Evolutionary conservation across 2,797 vertebrate species (phyloP), one percentile per base, ranked within the genome.

Genomic region (Heterohyrax brucei): DNA sequence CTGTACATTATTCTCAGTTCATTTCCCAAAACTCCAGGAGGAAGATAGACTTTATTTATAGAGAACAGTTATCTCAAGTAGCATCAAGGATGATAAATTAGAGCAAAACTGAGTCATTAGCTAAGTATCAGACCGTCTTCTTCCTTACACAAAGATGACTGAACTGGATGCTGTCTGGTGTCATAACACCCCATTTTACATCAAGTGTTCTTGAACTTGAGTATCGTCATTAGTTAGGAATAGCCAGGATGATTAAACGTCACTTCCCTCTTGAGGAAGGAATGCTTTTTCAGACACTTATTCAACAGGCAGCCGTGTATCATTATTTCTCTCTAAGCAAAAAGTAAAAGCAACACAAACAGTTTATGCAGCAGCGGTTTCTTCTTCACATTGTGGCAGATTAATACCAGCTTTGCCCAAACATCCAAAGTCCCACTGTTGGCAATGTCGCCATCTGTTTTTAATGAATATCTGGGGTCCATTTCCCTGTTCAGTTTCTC

Each of bases 391-490:
- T 97, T 98, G 96, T 96, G 96, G 92, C 96, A 97, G 92, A 96
- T 98, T 98, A 98, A 98, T 96, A 98, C 95, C 98, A 98, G 98
- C 98, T 98, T 97, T 98, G 97, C 90, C 95, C 97, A 98, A 98
- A 98, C 94, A 98, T 98, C 96, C 96, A 95, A 98, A 98, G 98
- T 98, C 98, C 98, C 96, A 98, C 98, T 99, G 98, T 98, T 99
- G 99, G 98, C 98, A 98, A 99, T 98, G 98, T 98, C 98, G 98
- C 99, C 99, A 99, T 99, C 99, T 99, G 99, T 99, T 99, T 99
- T 99, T 99, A 99, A 99, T 99, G 99, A 99, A 98, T 98, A 98
- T 98, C 98, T 98, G 96, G 98, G 98, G 99, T 99, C 99, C 98
- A 98, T 99, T 99, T 99, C 99, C 99, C 97, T 98, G 99, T 98